Evolutionary conservation across 2,113 vertebrate species (phyloP), one percentile per base, ranked within the genome.

Genomic region (Morone saxatilis): DNA sequence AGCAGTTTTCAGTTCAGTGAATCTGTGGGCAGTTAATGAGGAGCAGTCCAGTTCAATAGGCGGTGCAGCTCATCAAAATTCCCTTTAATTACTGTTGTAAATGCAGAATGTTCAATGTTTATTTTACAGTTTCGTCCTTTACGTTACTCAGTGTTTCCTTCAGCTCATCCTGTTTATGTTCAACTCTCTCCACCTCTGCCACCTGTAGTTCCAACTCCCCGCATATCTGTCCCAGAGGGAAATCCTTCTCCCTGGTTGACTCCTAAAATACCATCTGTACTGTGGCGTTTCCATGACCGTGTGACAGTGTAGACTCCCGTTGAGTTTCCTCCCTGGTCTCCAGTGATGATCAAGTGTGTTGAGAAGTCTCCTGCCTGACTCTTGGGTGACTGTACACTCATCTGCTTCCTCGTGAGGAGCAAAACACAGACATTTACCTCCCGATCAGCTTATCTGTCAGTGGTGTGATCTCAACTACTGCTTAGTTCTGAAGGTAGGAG

Each of bases 251-350:
- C 86, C 92, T 47, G 31, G 84, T 50, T 86, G 90, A 73, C 76
- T 90, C 89, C 80, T 69, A 77, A 94, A 96, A 94, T 95, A 95
- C 76, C 78, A 63, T 41, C 76, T 87, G 85, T 79, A 81, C 82
- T 91, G 80, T 81, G 82, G 83, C 4, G 93, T 95, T 95, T 93
- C 95, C 91, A 95, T 94, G 94, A 92, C 83, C 76, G 40, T 76
- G 79, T 75, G 81, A 87, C 93, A 86, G 65, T 65, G 82, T 89
- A 80, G 86, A 84, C 78, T 92, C 93, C 84, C 57, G 25, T 36
- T 78, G 85, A 84, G 81, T 80, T 91, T 89, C 89, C 90, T 86
- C 69, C 63, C 25, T 19, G 12, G 57, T 85, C 81, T 85, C 91
- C 14, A 22, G 69, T 87, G 89, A 77, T 22, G 40, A 14, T 76